A percentile compares a stretch with the other conserved stretches of the same genome.
Evolutionary conservation across 2,797 vertebrate genomes (phyloP).

Genomic region (Sphenodon punctatus): DNA sequence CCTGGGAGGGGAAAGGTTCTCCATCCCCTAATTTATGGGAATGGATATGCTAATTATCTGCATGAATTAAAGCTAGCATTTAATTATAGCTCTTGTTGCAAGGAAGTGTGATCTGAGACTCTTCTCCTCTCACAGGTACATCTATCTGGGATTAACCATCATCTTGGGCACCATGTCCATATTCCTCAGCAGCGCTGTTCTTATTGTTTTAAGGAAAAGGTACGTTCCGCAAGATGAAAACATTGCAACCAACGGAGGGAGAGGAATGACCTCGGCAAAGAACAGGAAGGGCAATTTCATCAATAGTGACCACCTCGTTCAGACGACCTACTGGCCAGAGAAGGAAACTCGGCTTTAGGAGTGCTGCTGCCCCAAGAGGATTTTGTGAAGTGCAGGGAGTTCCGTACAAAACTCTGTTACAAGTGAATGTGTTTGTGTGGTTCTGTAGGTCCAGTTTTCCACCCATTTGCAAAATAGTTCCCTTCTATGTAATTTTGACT

Average conservation of each 20-base stretch:
- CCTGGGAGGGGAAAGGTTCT: too few species aligned
- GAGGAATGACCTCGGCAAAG: conserved; percentile 34
- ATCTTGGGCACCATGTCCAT: conserved; percentile 72
- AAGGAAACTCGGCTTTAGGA: conserved; percentile 77
- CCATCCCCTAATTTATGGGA: too few species aligned
- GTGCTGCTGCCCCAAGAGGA: neutral
- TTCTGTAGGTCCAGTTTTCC: neutral
- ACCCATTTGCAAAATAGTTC: neutral
- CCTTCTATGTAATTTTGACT: conserved; percentile 4
- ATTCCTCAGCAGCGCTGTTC: conserved; percentile 70
- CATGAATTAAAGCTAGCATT: too few species aligned
- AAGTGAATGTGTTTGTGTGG: neutral
- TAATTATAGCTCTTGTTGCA: too few species aligned
- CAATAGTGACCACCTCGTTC: conserved; percentile 56
- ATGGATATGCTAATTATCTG: too few species aligned
- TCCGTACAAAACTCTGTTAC: conserved; percentile 14
- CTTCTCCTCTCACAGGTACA: conserved; percentile 69
- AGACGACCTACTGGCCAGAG: conserved; percentile 69
- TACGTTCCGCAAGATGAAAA: conserved; percentile 41
- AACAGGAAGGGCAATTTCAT: conserved; percentile 56
- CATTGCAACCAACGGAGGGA: conserved; percentile 52
- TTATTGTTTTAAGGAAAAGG: conserved; percentile 72
- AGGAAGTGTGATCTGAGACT: too few species aligned
- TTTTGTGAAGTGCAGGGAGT: conserved; percentile 15
- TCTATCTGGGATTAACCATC: conserved; percentile 77